Conservation (phyloP, 2,888 invertebrate genomes). For the Notodonta dromedarius region DNA sequence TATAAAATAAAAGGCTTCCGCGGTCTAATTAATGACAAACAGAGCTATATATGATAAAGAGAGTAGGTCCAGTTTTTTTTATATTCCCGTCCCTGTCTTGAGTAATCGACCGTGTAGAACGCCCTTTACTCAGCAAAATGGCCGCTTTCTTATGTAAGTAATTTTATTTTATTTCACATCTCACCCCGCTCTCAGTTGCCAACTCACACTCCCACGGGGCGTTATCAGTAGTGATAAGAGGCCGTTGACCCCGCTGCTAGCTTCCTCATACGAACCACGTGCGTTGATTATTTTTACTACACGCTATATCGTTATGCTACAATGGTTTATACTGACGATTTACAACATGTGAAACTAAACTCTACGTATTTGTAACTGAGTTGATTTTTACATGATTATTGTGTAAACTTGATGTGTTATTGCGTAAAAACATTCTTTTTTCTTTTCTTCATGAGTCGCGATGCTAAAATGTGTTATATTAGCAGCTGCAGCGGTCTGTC, state of each 20-base stretch:
- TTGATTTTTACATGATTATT: not conserved
- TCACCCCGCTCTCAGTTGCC: not conserved
- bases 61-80: too few species aligned
- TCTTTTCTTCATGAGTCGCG: not conserved
- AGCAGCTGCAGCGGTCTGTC: not conserved
- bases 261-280: conserved; percentile 59
- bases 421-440: not conserved
- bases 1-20: too few species aligned
- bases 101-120: too few species aligned
- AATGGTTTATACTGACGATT: not conserved
- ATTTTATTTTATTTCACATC: not conserved
- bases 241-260: conserved; percentile 52
- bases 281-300: conserved; percentile 60
- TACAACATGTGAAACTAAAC: not conserved
- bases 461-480: not conserved
- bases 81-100: too few species aligned
- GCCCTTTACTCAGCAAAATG: too few species aligned
- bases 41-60: too few species aligned
- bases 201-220: conserved; percentile 15
- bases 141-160: not conserved
- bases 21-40: too few species aligned
- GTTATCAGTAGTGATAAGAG: conserved; percentile 69
- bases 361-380: not conserved
- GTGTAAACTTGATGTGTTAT: not conserved
- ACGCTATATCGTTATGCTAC: conserved; percentile 92